phyloP scores from a whole-genome alignment of 2,797 vertebrate genomes.

The Parauchenoglanis ngamensis region DNA sequence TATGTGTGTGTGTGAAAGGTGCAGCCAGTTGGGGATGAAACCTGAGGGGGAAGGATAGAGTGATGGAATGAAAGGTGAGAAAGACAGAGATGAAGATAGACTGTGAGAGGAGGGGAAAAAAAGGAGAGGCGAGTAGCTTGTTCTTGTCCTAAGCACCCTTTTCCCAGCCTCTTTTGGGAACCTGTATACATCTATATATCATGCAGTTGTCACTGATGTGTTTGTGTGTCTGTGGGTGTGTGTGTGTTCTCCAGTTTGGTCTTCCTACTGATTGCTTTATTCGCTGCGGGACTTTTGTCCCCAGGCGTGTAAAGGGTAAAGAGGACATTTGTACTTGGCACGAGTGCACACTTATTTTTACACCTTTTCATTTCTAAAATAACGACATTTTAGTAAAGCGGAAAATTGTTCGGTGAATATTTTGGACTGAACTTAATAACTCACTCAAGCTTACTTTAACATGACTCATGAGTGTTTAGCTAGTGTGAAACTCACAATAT shows the following conservation, averaged over 20 bases:
- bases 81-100: constrained; percentile 45
- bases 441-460: not conserved
- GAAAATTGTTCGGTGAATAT: not conserved
- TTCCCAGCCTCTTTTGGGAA: constrained; percentile 33
- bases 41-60: constrained; percentile 44
- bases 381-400: not conserved
- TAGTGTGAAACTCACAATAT: not conserved
- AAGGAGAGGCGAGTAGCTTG: constrained; percentile 25
- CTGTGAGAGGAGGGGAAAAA: constrained; percentile 2
- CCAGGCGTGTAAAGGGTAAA: constrained; percentile 30
- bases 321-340: constrained; percentile 36
- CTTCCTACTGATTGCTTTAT: constrained; percentile 26
- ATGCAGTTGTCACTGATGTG: constrained; percentile 31
- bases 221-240: constrained; percentile 22
- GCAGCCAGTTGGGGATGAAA: constrained; percentile 33
- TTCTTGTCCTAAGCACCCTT: constrained; percentile 42
- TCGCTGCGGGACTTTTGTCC: constrained; percentile 39
- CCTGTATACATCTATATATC: constrained; percentile 27
- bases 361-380: not conserved
- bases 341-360: not conserved
- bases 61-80: constrained; percentile 46
- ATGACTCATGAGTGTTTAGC: not conserved
- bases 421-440: not conserved
- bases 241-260: constrained; percentile 39
- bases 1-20: constrained; percentile 32